These are phyloP conservation scores for Yponomeuta cagnagella DNA, from an alignment of 2,888 invertebrate species.

Conservation along the genomic window DNA sequence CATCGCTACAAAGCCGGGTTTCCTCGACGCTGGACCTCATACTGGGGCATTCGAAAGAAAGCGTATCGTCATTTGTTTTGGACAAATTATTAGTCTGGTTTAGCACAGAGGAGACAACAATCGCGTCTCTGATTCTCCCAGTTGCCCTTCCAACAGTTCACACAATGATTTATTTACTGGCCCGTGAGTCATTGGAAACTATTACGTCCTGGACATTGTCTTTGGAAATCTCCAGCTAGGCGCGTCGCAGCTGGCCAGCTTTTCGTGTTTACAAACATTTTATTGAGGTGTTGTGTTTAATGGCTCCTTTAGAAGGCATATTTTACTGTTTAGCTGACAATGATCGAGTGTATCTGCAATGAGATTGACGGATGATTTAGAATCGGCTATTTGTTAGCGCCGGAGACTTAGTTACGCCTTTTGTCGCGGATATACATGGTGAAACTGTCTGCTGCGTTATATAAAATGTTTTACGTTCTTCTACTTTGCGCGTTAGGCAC, in stretches of 20 bases:
- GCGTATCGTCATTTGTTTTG: conserved; percentile 58
- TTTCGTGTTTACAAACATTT: conserved; percentile 74
- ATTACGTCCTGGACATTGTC: conserved; percentile 57
- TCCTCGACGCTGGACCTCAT: conserved; percentile 42
- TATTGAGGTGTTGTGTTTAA: conserved; percentile 70
- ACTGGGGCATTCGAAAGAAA: conserved; percentile 60
- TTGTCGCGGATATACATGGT: conserved; percentile 12
- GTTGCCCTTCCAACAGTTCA: conserved; percentile 42
- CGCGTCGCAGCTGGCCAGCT: conserved; percentile 59
- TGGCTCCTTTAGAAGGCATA: conserved; percentile 65
- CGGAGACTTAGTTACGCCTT: conserved; percentile 6
- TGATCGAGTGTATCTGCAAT: conserved; percentile 38
- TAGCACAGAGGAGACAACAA: conserved; percentile 62
- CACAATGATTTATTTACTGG: conserved; percentile 68
- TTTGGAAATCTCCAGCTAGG: conserved; percentile 39
- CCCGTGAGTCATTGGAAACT: conserved; percentile 64
- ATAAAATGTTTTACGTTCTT: conserved; percentile 14
- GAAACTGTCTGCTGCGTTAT: conserved; percentile 15
- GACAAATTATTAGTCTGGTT: conserved; percentile 74
- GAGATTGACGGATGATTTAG: conserved; percentile 16
- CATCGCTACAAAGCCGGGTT: conserved; percentile 53
- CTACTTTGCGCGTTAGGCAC: conserved; percentile 8
- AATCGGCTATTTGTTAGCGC: conserved; percentile 7
- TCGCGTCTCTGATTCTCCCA: conserved; percentile 62
- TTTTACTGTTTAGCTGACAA: conserved; percentile 52